Percentiles rank a stretch among this genome's conserved stretches.
Conservation (phyloP, 2,113 vertebrate genomes). For the Atractosteus spatula region DNA sequence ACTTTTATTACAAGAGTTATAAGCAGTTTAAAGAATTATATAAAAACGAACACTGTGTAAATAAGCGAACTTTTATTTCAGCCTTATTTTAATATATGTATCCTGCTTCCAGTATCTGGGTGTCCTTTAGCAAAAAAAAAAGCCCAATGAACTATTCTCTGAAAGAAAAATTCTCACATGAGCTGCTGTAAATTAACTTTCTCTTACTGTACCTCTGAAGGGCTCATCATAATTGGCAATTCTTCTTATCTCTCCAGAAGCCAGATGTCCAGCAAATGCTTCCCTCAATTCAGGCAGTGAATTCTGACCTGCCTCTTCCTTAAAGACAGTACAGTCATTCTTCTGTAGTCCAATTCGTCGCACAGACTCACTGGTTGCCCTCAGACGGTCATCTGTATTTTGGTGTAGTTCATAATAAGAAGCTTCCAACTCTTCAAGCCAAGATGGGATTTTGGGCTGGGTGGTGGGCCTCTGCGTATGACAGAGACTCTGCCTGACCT, state of each 20-base stretch:
- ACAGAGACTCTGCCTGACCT: neutral
- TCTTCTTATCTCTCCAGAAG: neutral
- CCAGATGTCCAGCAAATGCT: slow-evolving; percentile 19
- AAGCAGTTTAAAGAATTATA: slow-evolving; percentile 4
- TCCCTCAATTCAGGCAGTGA: slow-evolving; percentile 17
- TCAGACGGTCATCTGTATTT: slow-evolving; percentile 11
- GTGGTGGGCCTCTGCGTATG: slow-evolving; percentile 16
- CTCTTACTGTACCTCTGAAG: slow-evolving; percentile 25
- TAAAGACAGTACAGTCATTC: neutral
- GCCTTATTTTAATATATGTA: slow-evolving; percentile 23
- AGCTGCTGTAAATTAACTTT: too few species aligned
- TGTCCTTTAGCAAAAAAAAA: neutral
- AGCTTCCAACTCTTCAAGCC: slow-evolving; percentile 30
- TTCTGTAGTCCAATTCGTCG: neutral
- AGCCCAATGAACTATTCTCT: neutral
- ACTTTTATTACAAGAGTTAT: neutral
- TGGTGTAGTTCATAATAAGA: slow-evolving; percentile 25
- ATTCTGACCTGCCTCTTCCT: neutral
- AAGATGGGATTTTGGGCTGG: slow-evolving; percentile 25
- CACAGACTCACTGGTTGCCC: neutral
- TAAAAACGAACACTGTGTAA: slow-evolving; percentile 25
- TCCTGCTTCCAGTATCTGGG: neutral
- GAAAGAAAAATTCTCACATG: too few species aligned
- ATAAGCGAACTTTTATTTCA: too few species aligned
- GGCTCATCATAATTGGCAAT: neutral